These are phyloP conservation scores for Galemys pyrenaicus DNA, from an alignment of 2,113 vertebrate species.

Conservation along the genomic window DNA sequence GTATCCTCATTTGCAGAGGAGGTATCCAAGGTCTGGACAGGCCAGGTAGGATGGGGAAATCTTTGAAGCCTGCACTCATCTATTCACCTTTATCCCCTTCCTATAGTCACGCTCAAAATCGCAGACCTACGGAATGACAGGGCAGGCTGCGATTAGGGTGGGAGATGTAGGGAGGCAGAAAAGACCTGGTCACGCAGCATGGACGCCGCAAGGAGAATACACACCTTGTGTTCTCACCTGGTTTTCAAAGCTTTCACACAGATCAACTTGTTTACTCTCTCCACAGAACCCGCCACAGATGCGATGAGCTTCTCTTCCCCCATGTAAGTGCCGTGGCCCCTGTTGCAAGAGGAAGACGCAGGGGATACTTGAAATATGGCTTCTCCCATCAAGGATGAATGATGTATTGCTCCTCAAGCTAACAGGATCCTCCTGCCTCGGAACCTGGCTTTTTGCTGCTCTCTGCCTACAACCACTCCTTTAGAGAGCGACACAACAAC, in stretches of 20 bases:
- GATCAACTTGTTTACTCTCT: slow-evolving; percentile 96
- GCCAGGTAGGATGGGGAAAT: background rate
- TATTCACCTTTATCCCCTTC: background rate
- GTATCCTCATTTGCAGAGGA: background rate
- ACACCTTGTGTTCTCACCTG: slow-evolving; percentile 89
- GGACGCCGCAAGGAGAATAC: slow-evolving; percentile 15
- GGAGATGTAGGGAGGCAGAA: accelerated
- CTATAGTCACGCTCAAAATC: background rate
- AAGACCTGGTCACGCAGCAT: background rate
- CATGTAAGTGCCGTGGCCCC: slow-evolving; percentile 97
- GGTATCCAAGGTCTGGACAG: background rate
- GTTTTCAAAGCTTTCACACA: slow-evolving; percentile 95
- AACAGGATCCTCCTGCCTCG: background rate
- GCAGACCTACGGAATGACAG: background rate
- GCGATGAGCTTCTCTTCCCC: slow-evolving; percentile 96
- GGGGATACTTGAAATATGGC: background rate
- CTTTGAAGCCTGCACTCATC: background rate
- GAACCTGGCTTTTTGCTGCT: background rate
- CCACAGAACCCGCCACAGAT: slow-evolving; percentile 95
- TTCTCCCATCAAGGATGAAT: background rate
- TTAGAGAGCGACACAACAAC: background rate
- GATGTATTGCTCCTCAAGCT: background rate
- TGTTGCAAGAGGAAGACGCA: slow-evolving; percentile 68
- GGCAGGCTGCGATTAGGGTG: background rate
- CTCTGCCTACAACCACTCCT: background rate